Base-by-base conservation (phyloP, 1,140 invertebrate species). In the Euschistus heros region DNA sequence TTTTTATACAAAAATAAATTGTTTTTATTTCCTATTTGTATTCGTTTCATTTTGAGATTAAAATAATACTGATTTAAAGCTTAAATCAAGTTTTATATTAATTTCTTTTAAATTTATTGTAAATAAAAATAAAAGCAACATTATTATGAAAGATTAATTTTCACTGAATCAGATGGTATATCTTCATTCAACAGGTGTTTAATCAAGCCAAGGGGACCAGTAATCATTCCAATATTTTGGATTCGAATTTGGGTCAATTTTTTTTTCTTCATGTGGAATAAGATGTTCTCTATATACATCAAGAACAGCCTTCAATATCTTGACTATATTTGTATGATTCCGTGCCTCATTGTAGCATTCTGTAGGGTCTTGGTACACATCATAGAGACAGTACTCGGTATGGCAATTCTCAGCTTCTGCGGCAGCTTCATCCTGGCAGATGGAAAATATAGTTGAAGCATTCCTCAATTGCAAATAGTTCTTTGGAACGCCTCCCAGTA, bases 171-270 rank as follows among this genome's bases (percentile, higher is more conserved):
- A 4, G 2, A 37, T 37, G 13, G 1, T 6, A 37, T 37, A 10
- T 37, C 13, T 37, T 37, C 13, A 37, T 6, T 37, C 1, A 37
- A 10, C 10, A 37, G 10, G 1, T 37, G 33, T 37, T 37, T 37
- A 2, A n/a, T 63, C 33, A 2, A 47, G 42, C 62, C 62, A 63
- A 47, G 62, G 18, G 4, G 44, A 24, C 62, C 62, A 63, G 30
- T 47, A 42, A 18, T 63, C 18, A 26, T 50, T 18, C 18, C 18
- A 52, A 30, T 24, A 27, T n/a, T 33, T 44, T 14, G 62, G 62
- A 22, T 63, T 22, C 2, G 62, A 18, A 17, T n/a, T 63, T 8
- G 42, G 44, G 22, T 63, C 44, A 8, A 10, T 1, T 17, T 26
- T 18, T 17, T 22, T 47, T 30, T 6, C 8, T 24, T 7, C 0